phyloP scores from a whole-genome alignment of 2,113 vertebrate species.

The Scalopus aquaticus region DNA sequence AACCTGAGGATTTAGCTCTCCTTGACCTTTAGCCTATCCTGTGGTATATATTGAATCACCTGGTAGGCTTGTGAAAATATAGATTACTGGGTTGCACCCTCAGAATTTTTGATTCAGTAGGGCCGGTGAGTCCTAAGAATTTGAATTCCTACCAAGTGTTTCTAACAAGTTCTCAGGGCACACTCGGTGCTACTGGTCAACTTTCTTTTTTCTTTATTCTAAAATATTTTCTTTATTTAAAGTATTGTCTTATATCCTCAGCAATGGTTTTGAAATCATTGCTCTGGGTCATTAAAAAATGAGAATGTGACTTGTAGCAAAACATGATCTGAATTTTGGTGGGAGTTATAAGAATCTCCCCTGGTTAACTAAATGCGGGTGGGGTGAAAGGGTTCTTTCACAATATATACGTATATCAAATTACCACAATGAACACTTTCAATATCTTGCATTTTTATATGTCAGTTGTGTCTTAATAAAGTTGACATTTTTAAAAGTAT shows the following conservation, averaged over 20 bases:
- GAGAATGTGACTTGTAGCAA: neutral
- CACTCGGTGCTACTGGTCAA: neutral
- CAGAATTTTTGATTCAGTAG: neutral
- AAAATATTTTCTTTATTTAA: too few species aligned
- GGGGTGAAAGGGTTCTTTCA: neutral
- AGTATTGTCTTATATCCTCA: too few species aligned
- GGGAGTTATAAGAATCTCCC: neutral
- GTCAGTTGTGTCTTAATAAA: neutral
- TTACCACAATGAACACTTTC: neutral
- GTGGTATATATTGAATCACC: fast-evolving
- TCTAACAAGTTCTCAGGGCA: neutral
- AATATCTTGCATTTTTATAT: neutral
- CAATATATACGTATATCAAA: neutral
- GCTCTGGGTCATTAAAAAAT: neutral
- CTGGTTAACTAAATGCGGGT: neutral
- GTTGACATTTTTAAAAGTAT: neutral
- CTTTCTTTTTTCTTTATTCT: too few species aligned
- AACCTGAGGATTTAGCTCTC: neutral
- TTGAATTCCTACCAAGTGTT: neutral
- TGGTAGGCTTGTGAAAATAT: neutral
- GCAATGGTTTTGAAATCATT: too few species aligned
- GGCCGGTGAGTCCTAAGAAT: neutral
- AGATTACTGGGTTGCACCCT: neutral
- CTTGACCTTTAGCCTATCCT: neutral
- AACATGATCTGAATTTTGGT: neutral